phyloP scores from a whole-genome alignment of 2,113 vertebrate species.

The Conger conger region DNA sequence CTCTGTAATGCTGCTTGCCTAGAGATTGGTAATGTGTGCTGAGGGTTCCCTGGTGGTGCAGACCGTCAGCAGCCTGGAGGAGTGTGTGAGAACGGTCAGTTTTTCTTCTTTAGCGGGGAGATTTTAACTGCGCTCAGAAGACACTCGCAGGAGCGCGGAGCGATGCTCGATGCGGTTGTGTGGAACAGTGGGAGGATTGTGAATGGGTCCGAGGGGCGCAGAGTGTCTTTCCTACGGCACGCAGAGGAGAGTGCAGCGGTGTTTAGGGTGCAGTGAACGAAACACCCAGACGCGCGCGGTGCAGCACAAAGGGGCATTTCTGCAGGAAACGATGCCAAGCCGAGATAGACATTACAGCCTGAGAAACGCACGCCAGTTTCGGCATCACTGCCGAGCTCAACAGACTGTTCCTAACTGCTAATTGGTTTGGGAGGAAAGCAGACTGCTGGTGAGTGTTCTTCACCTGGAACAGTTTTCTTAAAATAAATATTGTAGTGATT shows the following conservation, averaged over 20 bases:
- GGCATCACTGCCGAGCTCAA: neutral
- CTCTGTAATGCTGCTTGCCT: constrained; percentile 38
- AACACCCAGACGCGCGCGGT: neutral
- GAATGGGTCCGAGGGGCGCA: neutral
- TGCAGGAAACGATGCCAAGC: neutral
- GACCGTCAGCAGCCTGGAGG: neutral
- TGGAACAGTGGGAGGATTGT: neutral
- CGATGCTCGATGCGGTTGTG: neutral
- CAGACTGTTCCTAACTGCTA: neutral
- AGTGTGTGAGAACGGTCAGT: neutral
- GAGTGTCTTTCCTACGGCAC: neutral
- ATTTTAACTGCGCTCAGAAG: neutral
- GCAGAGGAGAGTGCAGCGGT: neutral
- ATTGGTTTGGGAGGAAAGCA: neutral
- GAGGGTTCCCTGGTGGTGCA: neutral
- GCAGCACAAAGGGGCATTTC: neutral
- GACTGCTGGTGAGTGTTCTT: neutral
- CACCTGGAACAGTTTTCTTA: neutral
- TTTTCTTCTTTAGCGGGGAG: neutral
- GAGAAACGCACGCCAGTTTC: neutral
- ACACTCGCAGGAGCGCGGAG: neutral
- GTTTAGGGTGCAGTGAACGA: neutral
- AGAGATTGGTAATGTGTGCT: constrained; percentile 16
- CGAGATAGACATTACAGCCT: neutral
- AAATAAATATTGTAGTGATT: neutral